phyloP scores from a whole-genome alignment of 2,888 invertebrate genomes.

The Atethmia centrago region DNA sequence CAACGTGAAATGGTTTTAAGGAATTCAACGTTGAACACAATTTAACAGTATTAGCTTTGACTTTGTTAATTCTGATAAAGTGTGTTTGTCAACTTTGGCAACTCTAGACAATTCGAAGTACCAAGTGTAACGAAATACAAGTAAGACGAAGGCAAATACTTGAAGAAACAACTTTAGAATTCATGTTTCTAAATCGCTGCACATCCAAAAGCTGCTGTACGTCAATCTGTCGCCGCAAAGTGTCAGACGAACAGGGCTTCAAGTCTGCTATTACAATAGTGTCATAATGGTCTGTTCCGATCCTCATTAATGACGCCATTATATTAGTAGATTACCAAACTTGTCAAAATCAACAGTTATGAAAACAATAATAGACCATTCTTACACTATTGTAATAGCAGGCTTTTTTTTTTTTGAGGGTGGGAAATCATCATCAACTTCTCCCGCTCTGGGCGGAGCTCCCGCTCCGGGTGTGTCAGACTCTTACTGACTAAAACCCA shows the following conservation, averaged over 20 bases:
- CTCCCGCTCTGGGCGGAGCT: too few relatives aligned
- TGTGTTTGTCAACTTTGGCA: slow-evolving; percentile 29
- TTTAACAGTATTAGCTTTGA: slow-evolving; percentile 44
- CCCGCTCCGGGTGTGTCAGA: too few relatives aligned
- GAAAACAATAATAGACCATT: too few relatives aligned
- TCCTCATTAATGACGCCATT: too few relatives aligned
- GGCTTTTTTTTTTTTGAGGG: too few relatives aligned
- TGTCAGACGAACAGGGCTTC: slow-evolving; percentile 2
- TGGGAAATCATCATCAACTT: too few relatives aligned
- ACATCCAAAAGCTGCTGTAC: not conserved
- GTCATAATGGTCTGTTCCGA: too few relatives aligned
- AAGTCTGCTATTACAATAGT: too few relatives aligned
- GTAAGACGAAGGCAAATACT: slow-evolving; percentile 4
- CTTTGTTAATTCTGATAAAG: slow-evolving; percentile 50
- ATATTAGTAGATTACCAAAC: too few relatives aligned
- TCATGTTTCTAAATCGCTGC: slow-evolving; percentile 8
- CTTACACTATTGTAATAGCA: too few relatives aligned
- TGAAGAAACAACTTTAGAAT: slow-evolving; percentile 16
- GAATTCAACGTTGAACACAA: slow-evolving; percentile 48
- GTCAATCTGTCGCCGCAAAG: not conserved
- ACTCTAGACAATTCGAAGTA: slow-evolving; percentile 12
- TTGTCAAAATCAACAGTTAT: too few relatives aligned
- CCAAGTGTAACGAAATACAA: slow-evolving; percentile 5
- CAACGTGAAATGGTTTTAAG: slow-evolving; percentile 52
- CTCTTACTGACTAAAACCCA: too few relatives aligned